Conservation (phyloP, 2,113 vertebrate species). For the Cinclus mexicanus region DNA sequence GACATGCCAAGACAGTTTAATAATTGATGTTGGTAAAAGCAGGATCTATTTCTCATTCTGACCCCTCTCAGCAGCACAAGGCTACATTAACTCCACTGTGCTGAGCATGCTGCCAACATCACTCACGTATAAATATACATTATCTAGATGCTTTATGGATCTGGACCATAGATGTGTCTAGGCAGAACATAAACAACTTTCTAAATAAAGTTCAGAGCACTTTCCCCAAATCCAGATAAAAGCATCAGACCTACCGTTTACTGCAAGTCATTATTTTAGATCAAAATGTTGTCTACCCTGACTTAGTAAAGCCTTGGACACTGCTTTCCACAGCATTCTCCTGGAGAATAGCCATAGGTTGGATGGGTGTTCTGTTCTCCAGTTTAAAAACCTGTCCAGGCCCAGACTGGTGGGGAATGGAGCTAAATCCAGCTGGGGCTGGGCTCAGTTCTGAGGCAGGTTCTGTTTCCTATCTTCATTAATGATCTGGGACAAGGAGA, state of each 20-base stretch:
- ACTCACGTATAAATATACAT: neutral
- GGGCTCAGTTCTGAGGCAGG: neutral
- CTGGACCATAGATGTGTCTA: neutral
- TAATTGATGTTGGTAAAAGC: constrained; percentile 40
- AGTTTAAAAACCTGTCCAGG: neutral
- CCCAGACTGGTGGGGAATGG: neutral
- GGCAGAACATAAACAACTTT: neutral
- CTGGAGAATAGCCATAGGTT: neutral
- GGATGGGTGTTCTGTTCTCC: neutral
- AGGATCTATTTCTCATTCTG: neutral
- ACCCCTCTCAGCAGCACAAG: neutral
- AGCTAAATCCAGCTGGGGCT: neutral
- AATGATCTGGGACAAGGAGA: no score
- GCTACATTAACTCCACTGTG: neutral
- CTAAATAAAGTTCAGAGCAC: neutral
- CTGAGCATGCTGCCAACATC: neutral
- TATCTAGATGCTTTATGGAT: neutral
- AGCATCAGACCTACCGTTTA: neutral
- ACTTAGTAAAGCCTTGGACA: neutral
- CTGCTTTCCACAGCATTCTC: neutral
- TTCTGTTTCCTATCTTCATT: neutral
- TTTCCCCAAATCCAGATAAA: neutral
- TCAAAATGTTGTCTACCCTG: neutral
- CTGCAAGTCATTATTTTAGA: neutral
- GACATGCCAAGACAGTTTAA: neutral